These are phyloP conservation scores for Epizoanthus stellaris DNA, from an alignment of 92 coral and sea anemone genomes.

Conservation along the genomic window DNA sequence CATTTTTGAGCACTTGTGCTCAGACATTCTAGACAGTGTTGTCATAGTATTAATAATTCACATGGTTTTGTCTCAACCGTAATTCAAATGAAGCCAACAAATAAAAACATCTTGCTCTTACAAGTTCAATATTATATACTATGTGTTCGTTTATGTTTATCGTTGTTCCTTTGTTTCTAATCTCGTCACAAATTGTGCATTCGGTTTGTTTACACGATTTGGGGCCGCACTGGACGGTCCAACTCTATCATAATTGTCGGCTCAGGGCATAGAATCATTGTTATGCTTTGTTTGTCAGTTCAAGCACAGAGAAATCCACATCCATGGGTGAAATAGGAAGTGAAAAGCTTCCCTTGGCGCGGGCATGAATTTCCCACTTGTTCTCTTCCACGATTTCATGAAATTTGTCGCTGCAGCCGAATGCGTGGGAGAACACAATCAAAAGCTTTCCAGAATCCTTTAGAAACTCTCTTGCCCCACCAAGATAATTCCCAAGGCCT, in stretches of 20 bases:
- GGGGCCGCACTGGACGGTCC: not conserved
- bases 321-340: conserved; percentile 37
- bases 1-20: not conserved
- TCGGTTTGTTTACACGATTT: not conserved
- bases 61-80: not conserved
- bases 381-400: conserved; percentile 50
- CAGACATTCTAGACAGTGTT: not conserved
- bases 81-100: not conserved
- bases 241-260: not conserved
- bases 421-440: conserved; percentile 57
- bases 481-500: conserved; percentile 60
- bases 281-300: conserved; percentile 25
- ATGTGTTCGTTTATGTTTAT: not conserved
- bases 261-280: not conserved
- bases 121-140: not conserved
- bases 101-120: not conserved
- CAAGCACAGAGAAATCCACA: conserved; percentile 29
- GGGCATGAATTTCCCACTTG: conserved; percentile 50
- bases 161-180: not conserved
- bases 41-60: not conserved
- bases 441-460: conserved; percentile 54
- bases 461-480: conserved; percentile 59
- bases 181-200: no score
- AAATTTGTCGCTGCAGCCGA: conserved; percentile 61
- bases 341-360: conserved; percentile 21